Percentiles rank a stretch among this genome's conserved stretches.
phyloP scores from a whole-genome alignment of 2,113 vertebrate species.

The Toxostoma redivivum region DNA sequence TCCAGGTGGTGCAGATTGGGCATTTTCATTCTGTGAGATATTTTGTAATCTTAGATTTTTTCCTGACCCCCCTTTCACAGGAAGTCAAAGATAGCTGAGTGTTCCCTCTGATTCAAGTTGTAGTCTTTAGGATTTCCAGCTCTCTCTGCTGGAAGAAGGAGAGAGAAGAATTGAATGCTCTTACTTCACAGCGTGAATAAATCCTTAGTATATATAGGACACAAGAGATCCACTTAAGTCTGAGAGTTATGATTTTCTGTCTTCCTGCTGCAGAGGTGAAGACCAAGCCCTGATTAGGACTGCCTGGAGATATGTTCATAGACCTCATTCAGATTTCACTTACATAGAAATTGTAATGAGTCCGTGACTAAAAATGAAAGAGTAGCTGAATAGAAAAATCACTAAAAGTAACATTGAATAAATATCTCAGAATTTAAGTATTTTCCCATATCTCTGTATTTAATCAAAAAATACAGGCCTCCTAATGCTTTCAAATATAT shows the following conservation, averaged over 20 bases:
- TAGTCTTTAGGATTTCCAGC: background rate
- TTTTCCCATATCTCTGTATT: background rate
- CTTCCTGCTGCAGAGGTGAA: background rate
- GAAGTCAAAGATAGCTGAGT: background rate
- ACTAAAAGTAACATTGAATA: background rate
- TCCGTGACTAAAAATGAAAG: background rate
- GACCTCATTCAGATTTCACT: background rate
- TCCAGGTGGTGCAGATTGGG: accelerated
- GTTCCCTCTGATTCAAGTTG: background rate
- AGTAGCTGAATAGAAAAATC: background rate
- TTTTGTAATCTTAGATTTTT: background rate
- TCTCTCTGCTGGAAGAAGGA: background rate
- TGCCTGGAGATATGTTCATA: background rate
- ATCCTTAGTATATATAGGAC: background rate
- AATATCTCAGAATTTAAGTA: background rate
- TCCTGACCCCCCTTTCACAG: background rate
- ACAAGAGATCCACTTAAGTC: background rate
- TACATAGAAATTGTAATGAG: background rate
- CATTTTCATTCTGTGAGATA: background rate
- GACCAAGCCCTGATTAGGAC: background rate
- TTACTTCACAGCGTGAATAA: background rate
- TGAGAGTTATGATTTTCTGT: background rate
- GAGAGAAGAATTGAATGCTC: background rate
- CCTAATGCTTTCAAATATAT: background rate
- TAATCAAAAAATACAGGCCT: background rate